phyloP scores from a whole-genome alignment of 2,888 invertebrate species.

The Horisme vitalbata region DNA sequence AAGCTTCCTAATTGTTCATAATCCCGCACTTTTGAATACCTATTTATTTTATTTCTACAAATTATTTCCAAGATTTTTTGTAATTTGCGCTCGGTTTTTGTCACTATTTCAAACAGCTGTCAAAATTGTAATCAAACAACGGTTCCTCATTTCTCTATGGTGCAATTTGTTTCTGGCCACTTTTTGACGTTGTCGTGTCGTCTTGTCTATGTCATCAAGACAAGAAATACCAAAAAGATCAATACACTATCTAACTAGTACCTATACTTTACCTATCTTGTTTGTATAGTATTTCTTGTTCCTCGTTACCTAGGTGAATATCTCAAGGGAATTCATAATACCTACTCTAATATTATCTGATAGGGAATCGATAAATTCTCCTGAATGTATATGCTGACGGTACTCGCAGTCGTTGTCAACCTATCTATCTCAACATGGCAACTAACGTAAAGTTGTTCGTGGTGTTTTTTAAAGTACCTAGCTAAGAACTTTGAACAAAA shows the following conservation, averaged over 20 bases:
- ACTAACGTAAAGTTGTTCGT: too few species aligned
- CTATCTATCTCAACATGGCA: too few species aligned
- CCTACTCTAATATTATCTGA: too few species aligned
- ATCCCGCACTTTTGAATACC: constrained; percentile 57
- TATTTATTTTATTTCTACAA: constrained; percentile 59
- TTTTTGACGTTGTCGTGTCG: constrained; percentile 31
- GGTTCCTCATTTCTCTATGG: constrained; percentile 57
- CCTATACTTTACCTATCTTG: too few species aligned
- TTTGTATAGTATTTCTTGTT: not conserved
- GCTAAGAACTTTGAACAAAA: too few species aligned
- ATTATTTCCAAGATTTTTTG: constrained; percentile 53
- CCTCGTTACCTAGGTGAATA: constrained; percentile 50
- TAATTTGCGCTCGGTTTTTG: constrained; percentile 75
- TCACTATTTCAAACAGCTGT: constrained; percentile 75
- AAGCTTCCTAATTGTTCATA: constrained; percentile 61
- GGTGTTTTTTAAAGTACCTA: too few species aligned
- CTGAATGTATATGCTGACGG: too few species aligned
- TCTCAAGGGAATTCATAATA: constrained; percentile 31
- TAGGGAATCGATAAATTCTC: too few species aligned
- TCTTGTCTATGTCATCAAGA: constrained; percentile 22
- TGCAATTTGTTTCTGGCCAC: constrained; percentile 55
- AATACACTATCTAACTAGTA: too few species aligned
- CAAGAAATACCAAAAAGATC: too few species aligned
- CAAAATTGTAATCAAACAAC: constrained; percentile 38
- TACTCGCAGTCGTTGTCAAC: too few species aligned